Conservation (phyloP, 2,888 invertebrate genomes). For the Nebria brevicollis region DNA sequence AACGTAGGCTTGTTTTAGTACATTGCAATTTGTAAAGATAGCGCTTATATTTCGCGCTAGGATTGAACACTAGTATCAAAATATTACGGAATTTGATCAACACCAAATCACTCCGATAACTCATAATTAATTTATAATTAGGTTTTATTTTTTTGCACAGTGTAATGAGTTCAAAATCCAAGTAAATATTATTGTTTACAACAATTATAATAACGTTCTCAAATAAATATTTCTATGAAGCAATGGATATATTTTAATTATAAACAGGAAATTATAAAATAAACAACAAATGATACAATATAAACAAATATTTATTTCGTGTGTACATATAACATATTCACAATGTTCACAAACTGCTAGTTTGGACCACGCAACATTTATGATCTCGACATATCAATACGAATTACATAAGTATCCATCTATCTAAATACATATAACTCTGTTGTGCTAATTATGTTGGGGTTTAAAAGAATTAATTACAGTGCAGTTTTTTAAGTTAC, state of each 20-base stretch:
- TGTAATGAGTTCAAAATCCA: too few species aligned
- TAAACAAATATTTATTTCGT: slow-evolving; percentile 44
- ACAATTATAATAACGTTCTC: neutral
- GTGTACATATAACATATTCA: slow-evolving; percentile 33
- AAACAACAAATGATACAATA: slow-evolving; percentile 32
- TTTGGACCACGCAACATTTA: slow-evolving; percentile 25
- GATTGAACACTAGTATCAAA: too few species aligned
- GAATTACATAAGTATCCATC: slow-evolving; percentile 8
- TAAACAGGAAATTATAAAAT: slow-evolving; percentile 20
- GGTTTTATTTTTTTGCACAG: too few species aligned
- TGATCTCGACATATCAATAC: slow-evolving; percentile 15
- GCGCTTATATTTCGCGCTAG: too few species aligned
- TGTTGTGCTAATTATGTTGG: slow-evolving; percentile 26
- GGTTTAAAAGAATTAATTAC: neutral
- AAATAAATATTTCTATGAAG: slow-evolving; percentile 3
- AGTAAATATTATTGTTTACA: too few species aligned
- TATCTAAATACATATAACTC: neutral
- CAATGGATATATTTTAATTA: slow-evolving; percentile 10
- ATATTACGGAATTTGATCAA: too few species aligned
- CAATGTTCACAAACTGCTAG: slow-evolving; percentile 32
- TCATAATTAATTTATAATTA: too few species aligned
- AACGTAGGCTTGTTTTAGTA: too few species aligned
- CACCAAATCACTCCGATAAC: too few species aligned
- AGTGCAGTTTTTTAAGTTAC: slow-evolving; percentile 14
- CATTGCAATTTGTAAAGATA: too few species aligned